Conservation (phyloP, 2,797 vertebrate species). For the Remorina albescens region DNA sequence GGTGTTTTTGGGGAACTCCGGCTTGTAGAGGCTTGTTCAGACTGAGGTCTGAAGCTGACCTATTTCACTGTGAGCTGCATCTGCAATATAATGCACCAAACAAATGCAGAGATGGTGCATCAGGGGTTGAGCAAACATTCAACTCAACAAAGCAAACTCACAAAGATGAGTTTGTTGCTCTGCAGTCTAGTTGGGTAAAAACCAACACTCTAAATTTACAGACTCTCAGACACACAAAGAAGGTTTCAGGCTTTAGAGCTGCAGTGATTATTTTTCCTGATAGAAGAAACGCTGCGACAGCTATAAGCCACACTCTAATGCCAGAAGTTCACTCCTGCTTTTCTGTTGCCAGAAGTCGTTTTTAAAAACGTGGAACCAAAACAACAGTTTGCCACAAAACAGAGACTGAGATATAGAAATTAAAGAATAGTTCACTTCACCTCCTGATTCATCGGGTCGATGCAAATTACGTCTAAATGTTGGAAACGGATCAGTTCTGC, state of each 20-base stretch:
- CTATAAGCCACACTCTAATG: not conserved
- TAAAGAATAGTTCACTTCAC: not conserved
- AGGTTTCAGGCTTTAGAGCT: slow-evolving; percentile 10
- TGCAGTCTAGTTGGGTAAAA: not conserved
- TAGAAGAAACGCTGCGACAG: slow-evolving; percentile 5
- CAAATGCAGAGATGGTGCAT: not conserved
- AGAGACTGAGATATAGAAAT: not conserved
- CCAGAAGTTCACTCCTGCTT: not conserved
- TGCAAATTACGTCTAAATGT: not conserved
- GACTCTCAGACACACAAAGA: not conserved
- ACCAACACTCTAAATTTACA: not conserved
- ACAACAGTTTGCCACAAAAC: not conserved
- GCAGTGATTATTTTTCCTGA: slow-evolving; percentile 18
- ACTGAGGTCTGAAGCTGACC: not conserved
- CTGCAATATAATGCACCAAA: not conserved
- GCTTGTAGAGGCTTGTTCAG: not conserved
- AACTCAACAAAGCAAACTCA: slow-evolving; percentile 13
- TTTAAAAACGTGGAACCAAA: not conserved
- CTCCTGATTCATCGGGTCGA: not conserved
- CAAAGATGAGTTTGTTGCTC: not conserved
- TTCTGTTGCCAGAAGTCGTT: not conserved
- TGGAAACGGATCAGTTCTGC: not conserved
- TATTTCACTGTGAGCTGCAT: not conserved
- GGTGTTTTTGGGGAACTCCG: not conserved
- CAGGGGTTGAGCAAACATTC: not conserved